A percentile compares a stretch with the other conserved stretches of the same genome.
Conservation (phyloP, 2,113 vertebrate genomes). For the Neopipo cinnamomea region DNA sequence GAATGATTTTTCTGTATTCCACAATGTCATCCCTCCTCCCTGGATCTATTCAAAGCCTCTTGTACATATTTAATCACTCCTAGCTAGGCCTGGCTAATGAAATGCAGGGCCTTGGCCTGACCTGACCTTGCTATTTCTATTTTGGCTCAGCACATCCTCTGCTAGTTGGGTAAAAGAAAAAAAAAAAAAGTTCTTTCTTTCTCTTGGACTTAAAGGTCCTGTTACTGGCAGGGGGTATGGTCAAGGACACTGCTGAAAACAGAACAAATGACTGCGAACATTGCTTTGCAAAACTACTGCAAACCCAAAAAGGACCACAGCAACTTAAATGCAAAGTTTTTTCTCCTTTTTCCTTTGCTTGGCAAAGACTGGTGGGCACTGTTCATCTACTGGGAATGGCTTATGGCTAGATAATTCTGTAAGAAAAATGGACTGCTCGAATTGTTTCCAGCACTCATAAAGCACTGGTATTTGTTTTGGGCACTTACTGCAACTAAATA, state of each 20-base stretch:
- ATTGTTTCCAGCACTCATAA: background rate
- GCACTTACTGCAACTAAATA: background rate
- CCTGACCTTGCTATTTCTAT: slow-evolving; percentile 79
- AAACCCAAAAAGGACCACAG: slow-evolving; percentile 5
- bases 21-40: slow-evolving; percentile 61
- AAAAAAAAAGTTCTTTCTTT: slow-evolving; percentile 51
- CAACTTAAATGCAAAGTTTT: background rate
- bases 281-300: slow-evolving; percentile 62
- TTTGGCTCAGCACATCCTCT: slow-evolving; percentile 75
- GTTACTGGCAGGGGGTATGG: slow-evolving; percentile 60
- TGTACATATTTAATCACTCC: slow-evolving; percentile 75
- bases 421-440: background rate
- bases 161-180: slow-evolving; percentile 56
- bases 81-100: slow-evolving; percentile 73
- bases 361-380: background rate
- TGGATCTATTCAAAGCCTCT: slow-evolving; percentile 70
- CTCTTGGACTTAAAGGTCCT: slow-evolving; percentile 68
- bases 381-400: background rate
- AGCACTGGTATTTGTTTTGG: background rate
- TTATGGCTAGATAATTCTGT: background rate
- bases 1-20: slow-evolving; percentile 74
- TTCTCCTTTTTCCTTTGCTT: background rate
- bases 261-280: slow-evolving; percentile 48
- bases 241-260: slow-evolving; percentile 63
- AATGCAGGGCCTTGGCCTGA: slow-evolving; percentile 72